These are phyloP conservation scores for Stenodema calcarata DNA, from an alignment of 2,888 invertebrate species.

Conservation along the genomic window DNA sequence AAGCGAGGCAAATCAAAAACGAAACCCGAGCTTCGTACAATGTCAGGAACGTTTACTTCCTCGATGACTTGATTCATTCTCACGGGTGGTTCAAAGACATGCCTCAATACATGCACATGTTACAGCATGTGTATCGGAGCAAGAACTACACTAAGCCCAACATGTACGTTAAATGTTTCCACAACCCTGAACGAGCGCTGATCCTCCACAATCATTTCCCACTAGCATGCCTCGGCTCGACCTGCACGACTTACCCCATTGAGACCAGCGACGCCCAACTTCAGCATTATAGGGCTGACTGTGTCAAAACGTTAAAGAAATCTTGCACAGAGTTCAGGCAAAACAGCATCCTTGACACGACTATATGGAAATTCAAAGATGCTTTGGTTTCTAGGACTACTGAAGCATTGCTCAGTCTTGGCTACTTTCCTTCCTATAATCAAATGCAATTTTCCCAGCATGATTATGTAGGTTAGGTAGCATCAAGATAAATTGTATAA, in stretches of 20 bases:
- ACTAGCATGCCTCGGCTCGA: slow-evolving; percentile 80
- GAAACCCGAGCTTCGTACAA: slow-evolving; percentile 81
- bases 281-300: slow-evolving; percentile 93
- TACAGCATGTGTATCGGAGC: slow-evolving; percentile 88
- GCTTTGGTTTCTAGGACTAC: slow-evolving; percentile 75
- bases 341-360: slow-evolving; percentile 81
- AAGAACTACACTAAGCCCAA: slow-evolving; percentile 92
- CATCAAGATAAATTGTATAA: background rate
- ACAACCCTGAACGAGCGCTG: slow-evolving; percentile 86
- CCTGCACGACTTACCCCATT: slow-evolving; percentile 83
- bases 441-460: background rate
- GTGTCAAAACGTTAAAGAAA: slow-evolving; percentile 85
- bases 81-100: slow-evolving; percentile 82
- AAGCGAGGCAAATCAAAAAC: slow-evolving; percentile 72
- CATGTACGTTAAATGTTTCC: slow-evolving; percentile 93
- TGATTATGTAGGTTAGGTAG: background rate
- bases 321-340: slow-evolving; percentile 82
- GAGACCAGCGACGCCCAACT: slow-evolving; percentile 84
- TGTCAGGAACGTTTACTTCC: slow-evolving; percentile 89
- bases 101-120: slow-evolving; percentile 88
- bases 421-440: slow-evolving; percentile 66
- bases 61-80: slow-evolving; percentile 83
- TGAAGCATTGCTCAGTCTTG: slow-evolving; percentile 73
- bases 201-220: slow-evolving; percentile 94
- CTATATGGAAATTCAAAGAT: slow-evolving; percentile 87